Conservation (phyloP, 2,113 vertebrate genomes). For the Gasterosteus nipponicus region DNA sequence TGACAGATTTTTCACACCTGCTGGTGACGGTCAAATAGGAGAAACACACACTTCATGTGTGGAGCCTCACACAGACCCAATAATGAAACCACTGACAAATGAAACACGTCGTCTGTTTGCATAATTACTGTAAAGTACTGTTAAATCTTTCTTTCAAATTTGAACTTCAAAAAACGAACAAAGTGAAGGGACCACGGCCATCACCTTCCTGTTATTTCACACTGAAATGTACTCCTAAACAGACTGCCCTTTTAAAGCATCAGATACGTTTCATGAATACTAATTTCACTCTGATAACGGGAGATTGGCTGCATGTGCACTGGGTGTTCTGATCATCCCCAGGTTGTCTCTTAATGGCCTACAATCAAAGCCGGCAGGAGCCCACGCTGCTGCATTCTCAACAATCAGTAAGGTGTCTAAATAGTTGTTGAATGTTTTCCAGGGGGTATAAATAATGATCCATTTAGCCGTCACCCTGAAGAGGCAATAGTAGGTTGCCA, state of each 20-base stretch:
- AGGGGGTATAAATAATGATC: constrained; percentile 46
- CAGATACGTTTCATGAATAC: neutral
- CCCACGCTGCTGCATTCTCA: constrained; percentile 19
- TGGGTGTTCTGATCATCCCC: constrained; percentile 18
- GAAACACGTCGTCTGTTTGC: neutral
- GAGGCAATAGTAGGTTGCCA: constrained; percentile 43
- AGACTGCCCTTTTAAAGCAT: neutral
- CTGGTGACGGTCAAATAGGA: constrained; percentile 35
- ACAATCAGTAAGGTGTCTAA: constrained; percentile 40
- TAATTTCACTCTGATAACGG: neutral
- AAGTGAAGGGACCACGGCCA: neutral
- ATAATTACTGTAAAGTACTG: constrained; percentile 2
- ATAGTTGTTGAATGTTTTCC: constrained; percentile 55
- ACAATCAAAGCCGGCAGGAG: constrained; percentile 42
- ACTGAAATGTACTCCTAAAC: neutral
- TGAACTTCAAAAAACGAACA: neutral
- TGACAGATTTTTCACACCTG: constrained; percentile 56
- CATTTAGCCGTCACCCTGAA: constrained; percentile 49
- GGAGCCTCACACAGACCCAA: constrained; percentile 10
- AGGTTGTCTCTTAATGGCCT: constrained; percentile 24
- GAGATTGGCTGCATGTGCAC: neutral
- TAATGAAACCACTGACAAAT: neutral
- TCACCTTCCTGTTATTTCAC: neutral
- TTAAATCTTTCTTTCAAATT: neutral
- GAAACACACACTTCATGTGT: constrained; percentile 23